Percentiles rank a stretch among this genome's conserved stretches.
Conservation (phyloP, 1,140 invertebrate species). For the Stegodyphus mimosarum region DNA sequence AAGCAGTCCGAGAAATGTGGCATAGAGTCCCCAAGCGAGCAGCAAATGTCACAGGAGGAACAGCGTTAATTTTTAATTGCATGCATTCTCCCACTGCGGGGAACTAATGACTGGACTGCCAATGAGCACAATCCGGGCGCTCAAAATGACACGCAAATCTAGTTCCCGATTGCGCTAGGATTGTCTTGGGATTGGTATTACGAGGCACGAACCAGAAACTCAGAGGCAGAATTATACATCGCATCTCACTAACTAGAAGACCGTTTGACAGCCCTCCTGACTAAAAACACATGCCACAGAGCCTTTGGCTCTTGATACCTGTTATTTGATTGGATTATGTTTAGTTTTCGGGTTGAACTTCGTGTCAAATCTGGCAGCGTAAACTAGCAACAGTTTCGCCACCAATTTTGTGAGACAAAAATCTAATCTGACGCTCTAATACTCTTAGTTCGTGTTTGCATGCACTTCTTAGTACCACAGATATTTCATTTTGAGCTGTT, state of each 20-base stretch:
- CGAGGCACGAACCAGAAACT: conserved; percentile 30
- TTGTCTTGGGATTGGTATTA: conserved; percentile 49
- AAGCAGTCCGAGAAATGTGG: conserved; percentile 19
- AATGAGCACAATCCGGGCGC: conserved; percentile 43
- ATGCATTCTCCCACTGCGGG: conserved; percentile 16
- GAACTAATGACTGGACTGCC: conserved; percentile 56
- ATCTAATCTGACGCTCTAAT: no score
- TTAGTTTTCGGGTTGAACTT: no score
- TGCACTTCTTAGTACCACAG: no score
- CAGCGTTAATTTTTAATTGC: conserved; percentile 56
- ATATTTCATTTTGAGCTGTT: no score
- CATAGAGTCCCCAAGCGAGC: conserved; percentile 19
- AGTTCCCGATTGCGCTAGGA: conserved; percentile 50
- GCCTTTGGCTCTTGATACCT: background rate
- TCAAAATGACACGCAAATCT: conserved; percentile 54
- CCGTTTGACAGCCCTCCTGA: conserved; percentile 18
- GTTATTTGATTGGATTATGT: no score
- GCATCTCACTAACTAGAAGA: conserved; percentile 24
- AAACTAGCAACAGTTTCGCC: no score
- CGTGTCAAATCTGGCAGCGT: no score
- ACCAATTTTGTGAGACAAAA: no score
- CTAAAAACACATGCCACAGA: conserved; percentile 46
- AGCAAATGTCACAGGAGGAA: conserved; percentile 26
- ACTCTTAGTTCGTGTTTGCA: no score
- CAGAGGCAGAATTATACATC: conserved; percentile 43